Percentiles rank a stretch among this genome's conserved stretches.
phyloP scores from a whole-genome alignment of 2,113 vertebrate genomes.

The Columba janthina region DNA sequence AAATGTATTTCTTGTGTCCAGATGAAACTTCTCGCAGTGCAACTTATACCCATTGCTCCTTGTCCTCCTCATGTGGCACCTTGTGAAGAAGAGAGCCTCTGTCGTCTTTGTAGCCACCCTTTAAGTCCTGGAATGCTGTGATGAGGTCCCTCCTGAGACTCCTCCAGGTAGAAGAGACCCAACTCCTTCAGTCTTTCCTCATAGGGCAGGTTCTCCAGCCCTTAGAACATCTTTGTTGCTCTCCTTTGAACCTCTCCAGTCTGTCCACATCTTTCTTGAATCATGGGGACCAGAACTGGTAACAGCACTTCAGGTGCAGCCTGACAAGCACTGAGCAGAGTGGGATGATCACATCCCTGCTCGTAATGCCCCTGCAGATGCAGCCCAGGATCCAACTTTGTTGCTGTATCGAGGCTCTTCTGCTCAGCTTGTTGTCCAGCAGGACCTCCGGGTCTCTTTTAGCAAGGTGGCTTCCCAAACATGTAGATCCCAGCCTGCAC shows the following conservation, averaged over 20 bases:
- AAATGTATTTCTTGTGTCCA: background rate
- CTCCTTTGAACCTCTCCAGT: no score
- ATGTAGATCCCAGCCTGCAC: no score
- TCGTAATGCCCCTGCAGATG: background rate
- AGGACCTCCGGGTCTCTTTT: no score
- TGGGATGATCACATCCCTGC: background rate
- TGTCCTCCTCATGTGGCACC: background rate
- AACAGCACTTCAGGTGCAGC: background rate
- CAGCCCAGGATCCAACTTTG: fast-evolving
- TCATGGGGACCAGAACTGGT: background rate
- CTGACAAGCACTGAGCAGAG: background rate
- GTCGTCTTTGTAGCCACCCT: background rate
- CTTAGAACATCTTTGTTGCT: no score
- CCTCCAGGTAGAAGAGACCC: background rate
- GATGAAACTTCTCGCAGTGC: background rate
- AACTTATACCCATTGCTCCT: background rate
- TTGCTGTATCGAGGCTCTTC: background rate
- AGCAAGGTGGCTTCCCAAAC: no score
- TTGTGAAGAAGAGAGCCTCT: background rate
- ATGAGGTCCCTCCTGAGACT: background rate
- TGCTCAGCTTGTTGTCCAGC: background rate
- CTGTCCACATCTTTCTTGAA: no score
- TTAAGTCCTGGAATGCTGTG: background rate
- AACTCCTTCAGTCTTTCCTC: background rate
- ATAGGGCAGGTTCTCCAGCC: background rate